Percentiles rank a stretch among this genome's conserved stretches.
phyloP scores from a whole-genome alignment of 2,888 invertebrate species.

The Tinea trinotella region DNA sequence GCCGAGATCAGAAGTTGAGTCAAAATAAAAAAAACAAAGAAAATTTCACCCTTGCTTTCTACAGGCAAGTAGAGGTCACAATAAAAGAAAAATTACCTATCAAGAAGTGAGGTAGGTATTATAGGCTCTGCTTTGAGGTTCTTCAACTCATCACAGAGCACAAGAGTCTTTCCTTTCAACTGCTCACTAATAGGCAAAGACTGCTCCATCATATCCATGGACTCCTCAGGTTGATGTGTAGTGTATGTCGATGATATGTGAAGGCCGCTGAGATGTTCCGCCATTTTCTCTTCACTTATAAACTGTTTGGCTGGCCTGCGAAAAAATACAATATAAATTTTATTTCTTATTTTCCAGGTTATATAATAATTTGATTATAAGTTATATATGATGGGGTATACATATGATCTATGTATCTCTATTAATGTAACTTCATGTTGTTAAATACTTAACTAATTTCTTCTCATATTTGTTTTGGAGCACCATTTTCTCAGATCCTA shows the following conservation, averaged over 20 bases:
- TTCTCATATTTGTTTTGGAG: too few relatives aligned
- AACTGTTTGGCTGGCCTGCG: slow-evolving; percentile 76
- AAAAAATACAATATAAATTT: too few relatives aligned
- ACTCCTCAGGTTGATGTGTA: slow-evolving; percentile 39
- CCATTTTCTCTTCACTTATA: slow-evolving; percentile 89
- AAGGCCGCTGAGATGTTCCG: slow-evolving; percentile 81
- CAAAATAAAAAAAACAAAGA: not conserved
- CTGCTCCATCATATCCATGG: too few relatives aligned
- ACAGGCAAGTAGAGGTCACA: not conserved
- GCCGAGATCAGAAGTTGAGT: too few relatives aligned
- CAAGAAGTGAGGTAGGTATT: slow-evolving; percentile 77
- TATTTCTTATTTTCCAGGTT: too few relatives aligned
- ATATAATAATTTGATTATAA: too few relatives aligned
- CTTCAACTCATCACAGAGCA: slow-evolving; percentile 80
- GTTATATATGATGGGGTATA: too few relatives aligned
- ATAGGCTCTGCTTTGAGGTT: slow-evolving; percentile 76
- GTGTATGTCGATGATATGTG: slow-evolving; percentile 76
- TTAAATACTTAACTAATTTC: too few relatives aligned
- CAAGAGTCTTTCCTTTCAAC: slow-evolving; percentile 68
- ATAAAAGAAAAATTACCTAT: slow-evolving; percentile 40
- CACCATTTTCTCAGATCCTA: too few relatives aligned
- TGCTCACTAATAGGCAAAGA: slow-evolving; percentile 45
- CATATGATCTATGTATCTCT: too few relatives aligned
- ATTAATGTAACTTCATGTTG: too few relatives aligned
- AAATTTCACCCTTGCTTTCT: not conserved